Percentiles rank a stretch among this genome's conserved stretches.
Conservation (phyloP, 1,140 invertebrate species). For the Leucophenga varia region DNA sequence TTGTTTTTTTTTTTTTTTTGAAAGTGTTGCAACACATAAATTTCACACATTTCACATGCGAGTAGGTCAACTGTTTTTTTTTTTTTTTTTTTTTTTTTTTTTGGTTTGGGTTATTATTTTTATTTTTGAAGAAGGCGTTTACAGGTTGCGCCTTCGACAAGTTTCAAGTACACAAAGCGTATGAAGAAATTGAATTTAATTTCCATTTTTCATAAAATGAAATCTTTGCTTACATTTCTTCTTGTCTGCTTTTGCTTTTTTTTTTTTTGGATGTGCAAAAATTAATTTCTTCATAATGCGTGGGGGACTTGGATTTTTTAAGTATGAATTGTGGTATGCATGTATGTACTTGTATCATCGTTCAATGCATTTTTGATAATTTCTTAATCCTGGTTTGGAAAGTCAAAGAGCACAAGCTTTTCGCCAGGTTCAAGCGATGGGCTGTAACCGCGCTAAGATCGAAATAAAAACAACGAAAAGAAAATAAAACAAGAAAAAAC, state of each 20-base stretch:
- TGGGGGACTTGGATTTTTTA: constrained; percentile 7
- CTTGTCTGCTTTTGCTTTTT: too few species aligned
- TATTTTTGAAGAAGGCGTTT: constrained; percentile 21
- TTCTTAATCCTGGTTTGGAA: constrained; percentile 4
- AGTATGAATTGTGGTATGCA: not conserved
- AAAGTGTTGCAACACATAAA: too few species aligned
- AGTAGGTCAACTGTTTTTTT: constrained; percentile 53
- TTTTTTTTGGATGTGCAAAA: not conserved
- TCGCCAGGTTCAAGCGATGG: too few species aligned
- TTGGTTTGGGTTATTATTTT: too few species aligned
- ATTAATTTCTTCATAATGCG: constrained; percentile 20
- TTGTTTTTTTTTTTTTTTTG: too few species aligned
- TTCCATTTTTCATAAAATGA: too few species aligned
- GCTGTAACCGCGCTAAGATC: too few species aligned
- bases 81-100: constrained; percentile 41
- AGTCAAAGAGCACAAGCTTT: too few species aligned
- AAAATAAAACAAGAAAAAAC: constrained; percentile 42
- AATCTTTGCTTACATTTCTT: too few species aligned
- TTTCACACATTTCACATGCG: not conserved
- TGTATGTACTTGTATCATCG: not conserved
- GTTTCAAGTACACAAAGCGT: too few species aligned
- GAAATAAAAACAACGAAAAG: not conserved
- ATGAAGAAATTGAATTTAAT: too few species aligned
- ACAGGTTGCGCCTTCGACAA: too few species aligned
- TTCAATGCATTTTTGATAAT: not conserved